phyloP scores from a whole-genome alignment of 64 coral and sea anemone genomes.

The Porites australiensis region DNA sequence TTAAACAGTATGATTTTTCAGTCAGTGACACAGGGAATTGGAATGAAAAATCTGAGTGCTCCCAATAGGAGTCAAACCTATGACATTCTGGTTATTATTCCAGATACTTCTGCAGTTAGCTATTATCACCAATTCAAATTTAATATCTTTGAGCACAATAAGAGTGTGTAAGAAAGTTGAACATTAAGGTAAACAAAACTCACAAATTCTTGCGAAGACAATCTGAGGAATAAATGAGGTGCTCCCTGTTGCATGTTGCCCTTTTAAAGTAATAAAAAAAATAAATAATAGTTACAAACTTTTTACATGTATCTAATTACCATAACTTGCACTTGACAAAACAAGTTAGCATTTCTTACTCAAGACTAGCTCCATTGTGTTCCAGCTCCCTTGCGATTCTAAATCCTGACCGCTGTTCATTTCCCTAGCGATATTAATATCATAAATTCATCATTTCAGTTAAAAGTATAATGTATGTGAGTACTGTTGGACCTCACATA shows the following conservation, averaged over 20 bases:
- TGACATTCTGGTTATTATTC: too few relatives aligned
- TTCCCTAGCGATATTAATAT: conserved; percentile 67
- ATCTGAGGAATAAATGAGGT: conserved; percentile 87
- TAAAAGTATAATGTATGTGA: too few relatives aligned
- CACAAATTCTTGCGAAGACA: conserved; percentile 82
- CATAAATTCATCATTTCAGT: neutral
- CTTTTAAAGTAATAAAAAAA: conserved; percentile 35
- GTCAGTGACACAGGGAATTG: too few relatives aligned
- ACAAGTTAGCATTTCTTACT: conserved; percentile 69
- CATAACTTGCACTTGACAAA: neutral
- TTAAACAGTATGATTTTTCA: too few relatives aligned
- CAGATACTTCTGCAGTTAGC: too few relatives aligned
- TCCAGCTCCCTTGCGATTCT: conserved; percentile 95
- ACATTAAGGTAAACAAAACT: conserved; percentile 12
- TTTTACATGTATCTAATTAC: neutral
- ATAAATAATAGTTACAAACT: neutral
- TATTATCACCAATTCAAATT: too few relatives aligned
- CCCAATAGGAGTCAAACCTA: too few relatives aligned
- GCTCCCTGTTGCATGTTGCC: conserved; percentile 87
- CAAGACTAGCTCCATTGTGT: conserved; percentile 93
- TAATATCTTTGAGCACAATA: too few relatives aligned
- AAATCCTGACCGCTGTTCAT: conserved; percentile 83
- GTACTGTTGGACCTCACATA: too few relatives aligned
- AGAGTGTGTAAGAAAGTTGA: too few relatives aligned
- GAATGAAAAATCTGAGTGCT: too few relatives aligned